Evolutionary conservation across 2,113 vertebrate species (phyloP), one percentile per base, ranked within the genome.

Genomic region (Bujurquina vittata): DNA sequence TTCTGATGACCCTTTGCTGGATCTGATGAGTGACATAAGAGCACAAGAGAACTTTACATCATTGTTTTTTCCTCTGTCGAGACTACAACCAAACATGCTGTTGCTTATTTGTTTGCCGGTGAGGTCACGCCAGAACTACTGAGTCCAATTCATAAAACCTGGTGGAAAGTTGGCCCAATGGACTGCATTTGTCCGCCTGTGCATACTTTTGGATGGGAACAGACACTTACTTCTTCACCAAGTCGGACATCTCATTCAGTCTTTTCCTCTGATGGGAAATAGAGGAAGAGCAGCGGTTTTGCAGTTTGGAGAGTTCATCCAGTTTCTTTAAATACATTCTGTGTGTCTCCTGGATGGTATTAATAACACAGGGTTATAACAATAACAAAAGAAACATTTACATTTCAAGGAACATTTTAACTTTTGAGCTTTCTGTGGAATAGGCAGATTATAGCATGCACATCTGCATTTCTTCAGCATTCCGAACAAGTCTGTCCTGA

Each of bases 221-320:
- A 5, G 52, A 26, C 35, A 73, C 95, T 85, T 83, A 98, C 98
- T 93, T 96, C 35, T 93, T 96, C 33, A 98, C 90, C 23, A 92
- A 87, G 0, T 93, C 63, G 0, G 95, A 96, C 40, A 98, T 85
- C 4, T 97, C 97, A 77, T 96, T 96, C 22, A 99, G 92, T 83
- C 60, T 89, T 86, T 95, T 97, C 87, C 96, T 97, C 91, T 99
- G 97, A 33, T 67, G 87, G 1, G 92, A 8, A 3, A 99, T 96
- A 79, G 96, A 96, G 74, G 91, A 93, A 18, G 95, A 95, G 85
- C 97, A 97, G 14, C 56, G 95, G 0, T 91, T 95, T 89, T 99
- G 98, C 4, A 99, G 96, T 89, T 97, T 97, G 84, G 96, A 97
- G 15, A 99, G 89, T 90, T 99, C 97, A 85, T 98, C 96, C 1